phyloP scores from a whole-genome alignment of 2,888 invertebrate genomes.

The Choreutis nemorana region DNA sequence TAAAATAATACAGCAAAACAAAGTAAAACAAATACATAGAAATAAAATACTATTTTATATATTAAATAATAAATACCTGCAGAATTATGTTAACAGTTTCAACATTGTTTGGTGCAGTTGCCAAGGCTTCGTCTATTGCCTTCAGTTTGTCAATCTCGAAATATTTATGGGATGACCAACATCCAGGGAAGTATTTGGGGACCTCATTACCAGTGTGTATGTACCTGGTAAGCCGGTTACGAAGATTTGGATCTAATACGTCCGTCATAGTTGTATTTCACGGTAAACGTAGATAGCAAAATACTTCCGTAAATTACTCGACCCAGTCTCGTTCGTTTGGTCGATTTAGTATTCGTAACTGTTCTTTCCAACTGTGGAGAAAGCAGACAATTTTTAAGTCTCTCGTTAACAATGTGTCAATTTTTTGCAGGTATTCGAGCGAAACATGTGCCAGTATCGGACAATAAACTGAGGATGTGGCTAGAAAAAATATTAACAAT shows the following conservation, averaged over 20 bases:
- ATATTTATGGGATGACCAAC: slow-evolving; percentile 60
- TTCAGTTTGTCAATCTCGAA: slow-evolving; percentile 45
- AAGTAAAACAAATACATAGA: slow-evolving; percentile 1
- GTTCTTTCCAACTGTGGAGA: slow-evolving; percentile 30
- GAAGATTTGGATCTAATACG: slow-evolving; percentile 35
- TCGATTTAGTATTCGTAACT: no score
- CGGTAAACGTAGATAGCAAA: no score
- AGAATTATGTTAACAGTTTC: slow-evolving; percentile 39
- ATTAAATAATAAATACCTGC: slow-evolving; percentile 24
- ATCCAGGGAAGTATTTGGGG: slow-evolving; percentile 64
- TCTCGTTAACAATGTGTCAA: slow-evolving; percentile 27
- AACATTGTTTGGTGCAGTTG: slow-evolving; percentile 18
- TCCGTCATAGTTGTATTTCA: no score
- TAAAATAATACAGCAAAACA: background rate
- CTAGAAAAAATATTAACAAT: slow-evolving; percentile 57
- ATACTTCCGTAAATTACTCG: no score
- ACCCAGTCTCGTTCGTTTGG: no score
- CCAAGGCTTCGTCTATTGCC: slow-evolving; percentile 31
- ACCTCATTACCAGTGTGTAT: slow-evolving; percentile 60
- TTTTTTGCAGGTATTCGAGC: slow-evolving; percentile 52
- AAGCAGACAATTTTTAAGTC: slow-evolving; percentile 19
- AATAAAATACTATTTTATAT: slow-evolving; percentile 5
- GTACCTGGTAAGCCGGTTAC: slow-evolving; percentile 49
- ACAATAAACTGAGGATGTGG: slow-evolving; percentile 61
- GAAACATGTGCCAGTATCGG: slow-evolving; percentile 62